A percentile compares a stretch with the other conserved stretches of the same genome.
Evolutionary conservation across 1,140 invertebrate genomes (phyloP).

Genomic region (Theocolax elegans): DNA sequence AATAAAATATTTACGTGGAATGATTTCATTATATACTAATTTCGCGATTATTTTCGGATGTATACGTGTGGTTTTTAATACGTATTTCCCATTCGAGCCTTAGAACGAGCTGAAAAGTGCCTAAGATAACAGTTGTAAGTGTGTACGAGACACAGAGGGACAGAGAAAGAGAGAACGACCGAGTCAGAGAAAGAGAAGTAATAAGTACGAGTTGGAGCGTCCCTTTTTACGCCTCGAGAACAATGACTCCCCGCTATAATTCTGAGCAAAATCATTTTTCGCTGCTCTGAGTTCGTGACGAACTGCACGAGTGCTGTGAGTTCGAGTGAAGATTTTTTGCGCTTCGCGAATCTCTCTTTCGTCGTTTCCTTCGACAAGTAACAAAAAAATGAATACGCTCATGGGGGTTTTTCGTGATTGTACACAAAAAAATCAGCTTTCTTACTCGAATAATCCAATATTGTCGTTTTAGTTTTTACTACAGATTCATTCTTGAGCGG

Average conservation of each 20-base stretch:
- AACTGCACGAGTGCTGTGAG: not conserved
- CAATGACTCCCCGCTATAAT: conserved; percentile 30
- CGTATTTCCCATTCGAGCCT: conserved; percentile 14
- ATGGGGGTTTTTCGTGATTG: not conserved
- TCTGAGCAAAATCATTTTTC: conserved; percentile 36
- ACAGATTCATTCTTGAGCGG: too few species aligned
- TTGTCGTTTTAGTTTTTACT: too few species aligned
- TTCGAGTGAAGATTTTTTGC: conserved; percentile 1
- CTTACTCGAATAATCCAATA: too few species aligned
- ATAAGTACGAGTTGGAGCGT: conserved; percentile 27
- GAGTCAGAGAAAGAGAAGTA: conserved; percentile 10
- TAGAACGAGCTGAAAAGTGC: conserved; percentile 29
- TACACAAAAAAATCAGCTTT: not conserved
- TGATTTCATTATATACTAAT: too few species aligned
- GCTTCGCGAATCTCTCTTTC: conserved; percentile 7
- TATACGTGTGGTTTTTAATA: too few species aligned
- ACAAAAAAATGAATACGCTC: conserved; percentile 7
- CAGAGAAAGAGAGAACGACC: too few species aligned
- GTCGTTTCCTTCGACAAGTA: not conserved
- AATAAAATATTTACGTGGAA: too few species aligned
- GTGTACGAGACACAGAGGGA: not conserved
- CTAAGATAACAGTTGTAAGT: conserved; percentile 14
- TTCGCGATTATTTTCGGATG: too few species aligned
- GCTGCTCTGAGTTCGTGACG: conserved; percentile 10
- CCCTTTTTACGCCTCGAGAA: conserved; percentile 44